Conservation (phyloP, 64 coral and sea anemone species). For the Hydrozoanthus tunicans region DNA sequence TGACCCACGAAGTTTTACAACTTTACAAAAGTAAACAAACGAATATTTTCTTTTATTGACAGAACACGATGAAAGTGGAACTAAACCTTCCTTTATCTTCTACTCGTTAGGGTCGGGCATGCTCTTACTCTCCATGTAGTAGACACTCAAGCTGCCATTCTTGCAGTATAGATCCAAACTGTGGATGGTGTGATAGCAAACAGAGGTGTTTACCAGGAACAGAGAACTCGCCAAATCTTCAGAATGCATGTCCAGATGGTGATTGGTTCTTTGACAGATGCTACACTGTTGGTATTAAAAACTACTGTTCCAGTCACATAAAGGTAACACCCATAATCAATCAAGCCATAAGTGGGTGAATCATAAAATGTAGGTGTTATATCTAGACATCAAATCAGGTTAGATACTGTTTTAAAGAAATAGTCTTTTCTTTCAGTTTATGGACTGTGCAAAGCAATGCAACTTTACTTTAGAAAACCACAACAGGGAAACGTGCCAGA, state of each 20-base stretch:
- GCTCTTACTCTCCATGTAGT: conserved; percentile 61
- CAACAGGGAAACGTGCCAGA: no score
- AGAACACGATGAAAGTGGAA: background rate
- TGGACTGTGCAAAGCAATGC: no score
- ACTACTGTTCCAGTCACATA: conserved; percentile 64
- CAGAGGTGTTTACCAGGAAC: conserved; percentile 65
- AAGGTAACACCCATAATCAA: conserved; percentile 1
- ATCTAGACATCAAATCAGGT: no score
- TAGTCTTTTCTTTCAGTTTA: no score
- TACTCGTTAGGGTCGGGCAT: conserved; percentile 55
- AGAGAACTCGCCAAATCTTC: background rate
- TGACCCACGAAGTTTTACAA: no score
- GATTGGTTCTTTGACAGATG: conserved; percentile 82
- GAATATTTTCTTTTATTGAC: no score
- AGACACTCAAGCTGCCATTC: conserved; percentile 49
- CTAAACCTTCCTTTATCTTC: background rate
- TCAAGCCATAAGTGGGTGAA: no score
- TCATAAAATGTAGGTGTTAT: no score
- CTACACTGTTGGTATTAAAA: conserved; percentile 63
- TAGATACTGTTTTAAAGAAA: no score
- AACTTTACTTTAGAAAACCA: no score
- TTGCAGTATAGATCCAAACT: conserved; percentile 44
- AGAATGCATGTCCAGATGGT: conserved; percentile 29
- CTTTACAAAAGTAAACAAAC: no score
- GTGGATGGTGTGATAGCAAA: conserved; percentile 74